phyloP scores from a whole-genome alignment of 2,888 invertebrate genomes.

The Thymelicus lineola region DNA sequence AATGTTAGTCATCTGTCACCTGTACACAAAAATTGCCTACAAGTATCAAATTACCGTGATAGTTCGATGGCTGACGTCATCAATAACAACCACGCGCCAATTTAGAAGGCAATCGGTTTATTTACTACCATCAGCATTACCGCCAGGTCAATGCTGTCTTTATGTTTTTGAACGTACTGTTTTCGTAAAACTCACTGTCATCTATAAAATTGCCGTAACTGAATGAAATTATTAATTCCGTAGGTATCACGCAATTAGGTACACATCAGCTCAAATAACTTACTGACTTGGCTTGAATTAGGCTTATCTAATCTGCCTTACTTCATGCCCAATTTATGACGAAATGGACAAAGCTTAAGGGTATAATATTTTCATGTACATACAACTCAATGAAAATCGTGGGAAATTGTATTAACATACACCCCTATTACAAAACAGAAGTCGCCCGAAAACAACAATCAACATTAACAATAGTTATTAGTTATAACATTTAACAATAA shows the following conservation, averaged over 20 bases:
- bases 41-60: conserved; percentile 54
- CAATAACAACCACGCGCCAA: conserved; percentile 53
- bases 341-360: no score
- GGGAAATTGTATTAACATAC: no score
- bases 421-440: no score
- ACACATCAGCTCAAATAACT: conserved; percentile 5
- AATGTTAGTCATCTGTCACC: conserved; percentile 26
- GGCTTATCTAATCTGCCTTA: background rate
- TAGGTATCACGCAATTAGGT: conserved; percentile 19
- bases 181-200: conserved; percentile 65
- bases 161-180: conserved; percentile 60
- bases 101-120: conserved; percentile 46
- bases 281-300: conserved; percentile 1
- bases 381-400: no score
- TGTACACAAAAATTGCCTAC: conserved; percentile 44
- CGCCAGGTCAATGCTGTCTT: conserved; percentile 53
- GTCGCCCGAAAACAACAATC: no score
- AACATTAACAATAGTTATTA: no score
- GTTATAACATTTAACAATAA: no score
- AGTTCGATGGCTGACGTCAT: conserved; percentile 61
- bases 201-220: conserved; percentile 41
- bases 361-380: no score
- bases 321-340: no score
- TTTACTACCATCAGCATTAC: conserved; percentile 59
- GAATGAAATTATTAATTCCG: conserved; percentile 12